Conservation (phyloP, 2,888 invertebrate species). For the Oligia fasciuncula region DNA sequence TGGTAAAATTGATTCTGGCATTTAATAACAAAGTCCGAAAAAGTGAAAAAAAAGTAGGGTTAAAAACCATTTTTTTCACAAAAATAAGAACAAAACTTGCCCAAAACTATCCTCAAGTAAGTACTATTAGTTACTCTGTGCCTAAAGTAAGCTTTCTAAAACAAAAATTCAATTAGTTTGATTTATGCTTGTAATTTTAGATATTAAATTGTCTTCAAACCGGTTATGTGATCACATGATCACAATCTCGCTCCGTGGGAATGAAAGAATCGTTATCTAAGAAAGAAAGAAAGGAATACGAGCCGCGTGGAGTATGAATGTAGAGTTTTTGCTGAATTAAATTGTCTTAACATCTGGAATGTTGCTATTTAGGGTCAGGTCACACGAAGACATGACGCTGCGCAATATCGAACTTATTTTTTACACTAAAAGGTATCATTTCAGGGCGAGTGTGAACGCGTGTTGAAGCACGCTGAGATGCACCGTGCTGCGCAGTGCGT, state of each 20-base stretch:
- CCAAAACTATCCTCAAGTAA: no score
- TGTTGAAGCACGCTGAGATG: background rate
- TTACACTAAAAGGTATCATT: background rate
- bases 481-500: no score
- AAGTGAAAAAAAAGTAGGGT: no score
- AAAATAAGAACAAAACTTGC: no score
- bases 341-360: background rate
- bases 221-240: constrained; percentile 40
- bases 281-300: constrained; percentile 22
- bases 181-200: constrained; percentile 45
- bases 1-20: background rate
- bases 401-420: no score
- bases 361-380: background rate
- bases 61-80: no score
- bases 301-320: constrained; percentile 16
- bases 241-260: constrained; percentile 50
- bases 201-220: constrained; percentile 48
- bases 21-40: no score
- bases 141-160: constrained; percentile 40
- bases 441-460: background rate
- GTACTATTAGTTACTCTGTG: no score
- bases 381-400: background rate
- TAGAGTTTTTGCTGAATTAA: constrained; percentile 7
- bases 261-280: constrained; percentile 39
- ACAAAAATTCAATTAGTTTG: constrained; percentile 37